phyloP scores from a whole-genome alignment of 1,140 invertebrate genomes.

The Zeugodacus cucurbitae region DNA sequence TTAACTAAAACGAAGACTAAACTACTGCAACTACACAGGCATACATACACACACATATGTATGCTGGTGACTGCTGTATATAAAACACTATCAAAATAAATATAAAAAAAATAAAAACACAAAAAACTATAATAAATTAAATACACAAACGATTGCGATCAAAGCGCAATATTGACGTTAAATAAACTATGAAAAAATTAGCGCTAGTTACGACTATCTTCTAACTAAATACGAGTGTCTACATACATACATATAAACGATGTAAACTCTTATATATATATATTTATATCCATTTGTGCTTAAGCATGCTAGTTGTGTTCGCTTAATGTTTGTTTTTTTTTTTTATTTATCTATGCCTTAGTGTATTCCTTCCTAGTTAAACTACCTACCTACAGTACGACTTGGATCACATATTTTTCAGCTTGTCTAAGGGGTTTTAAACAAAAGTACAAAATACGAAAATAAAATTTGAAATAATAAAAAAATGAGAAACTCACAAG shows the following conservation, averaged over 20 bases:
- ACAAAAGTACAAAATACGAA: slow-evolving; percentile 7
- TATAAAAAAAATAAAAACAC: slow-evolving; percentile 8
- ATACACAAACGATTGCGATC: slow-evolving; percentile 18
- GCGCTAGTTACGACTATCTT: not conserved
- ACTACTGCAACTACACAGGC: not conserved
- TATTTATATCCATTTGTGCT: not conserved
- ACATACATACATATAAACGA: not conserved
- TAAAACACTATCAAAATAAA: slow-evolving; percentile 19
- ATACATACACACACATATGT: not conserved
- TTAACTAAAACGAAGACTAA: slow-evolving; percentile 5
- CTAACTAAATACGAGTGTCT: not conserved
- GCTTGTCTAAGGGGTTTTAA: slow-evolving; percentile 31
- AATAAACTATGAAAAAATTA: slow-evolving; percentile 10
- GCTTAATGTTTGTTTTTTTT: not conserved
- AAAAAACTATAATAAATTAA: slow-evolving; percentile 41
- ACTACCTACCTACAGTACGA: slow-evolving; percentile 52
- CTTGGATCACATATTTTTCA: slow-evolving; percentile 62
- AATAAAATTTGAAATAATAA: slow-evolving; percentile 39
- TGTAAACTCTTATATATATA: not conserved
- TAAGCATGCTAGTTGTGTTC: not conserved
- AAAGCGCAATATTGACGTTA: not conserved
- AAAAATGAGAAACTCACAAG: slow-evolving; percentile 5
- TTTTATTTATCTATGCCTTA: not conserved
- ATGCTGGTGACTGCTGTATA: not conserved
- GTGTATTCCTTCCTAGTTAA: slow-evolving; percentile 7